Base-by-base conservation (phyloP, 2,113 vertebrate genomes). In the Cairina moschata region DNA sequence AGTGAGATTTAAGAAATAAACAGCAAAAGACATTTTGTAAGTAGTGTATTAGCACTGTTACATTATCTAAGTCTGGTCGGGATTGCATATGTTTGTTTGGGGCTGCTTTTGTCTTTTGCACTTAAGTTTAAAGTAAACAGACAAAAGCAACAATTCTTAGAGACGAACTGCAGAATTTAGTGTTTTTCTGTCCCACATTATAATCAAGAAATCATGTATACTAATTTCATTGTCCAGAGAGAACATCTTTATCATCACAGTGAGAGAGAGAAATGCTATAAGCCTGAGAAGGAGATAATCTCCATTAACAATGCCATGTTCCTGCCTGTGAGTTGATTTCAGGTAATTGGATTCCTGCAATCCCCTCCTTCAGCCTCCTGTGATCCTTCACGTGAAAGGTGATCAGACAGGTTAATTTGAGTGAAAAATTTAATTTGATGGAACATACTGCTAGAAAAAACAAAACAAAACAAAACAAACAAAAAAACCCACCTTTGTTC, bases 331-430 rank as follows among this genome's bases (percentile, higher is more conserved):
- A 93, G 66, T 59, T 91, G 66, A n/a, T 93, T 72, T 95, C 84
- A 92, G 83, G 84, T 92, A 88, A 93, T 48, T 83, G 71, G 60
- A 93, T 90, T 94, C 91, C 76, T 82, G 34, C 23, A 74, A 78
- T 40, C 56, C 22, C 77, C 42, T 81, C 56, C 74, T 88, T 72
- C 68, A 86, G 44, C 65, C 68, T 78, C 38, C 52, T 4, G 7
- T 77, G 31, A 17, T 6, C 63, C 60, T 60, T 40, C 38, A 78
- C 0, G 1, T 17, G 38, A 21, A 92, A 82, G 85, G 95, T 40
- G 63, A 93, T 56, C 48, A 56, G 74, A 94, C 42, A 44, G 36
- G 46, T 74, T 93, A 68, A 60, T 73, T 75, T 76, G 11, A 73
- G 13, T 7, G 23, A 59, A 52, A 55, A 29, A 76, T 6, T 9